These are phyloP conservation scores for Pangasius sanitwongsei DNA, from an alignment of 2,797 vertebrate species.

Conservation along the genomic window DNA sequence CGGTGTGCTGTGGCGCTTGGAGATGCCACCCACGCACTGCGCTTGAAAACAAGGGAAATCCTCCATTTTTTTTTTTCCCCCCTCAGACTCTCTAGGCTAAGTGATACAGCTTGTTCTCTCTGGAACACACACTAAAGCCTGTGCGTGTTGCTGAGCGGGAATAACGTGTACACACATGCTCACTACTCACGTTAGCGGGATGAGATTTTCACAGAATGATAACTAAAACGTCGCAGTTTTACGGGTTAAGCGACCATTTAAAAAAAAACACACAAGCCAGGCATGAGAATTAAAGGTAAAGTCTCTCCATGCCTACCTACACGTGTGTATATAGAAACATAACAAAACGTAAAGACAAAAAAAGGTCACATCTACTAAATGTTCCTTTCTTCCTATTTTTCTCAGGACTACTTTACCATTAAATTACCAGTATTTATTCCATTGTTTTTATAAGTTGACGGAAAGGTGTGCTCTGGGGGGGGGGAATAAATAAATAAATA, in stretches of 20 bases:
- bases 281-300: background rate
- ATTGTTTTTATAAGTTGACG: background rate
- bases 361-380: background rate
- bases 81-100: background rate
- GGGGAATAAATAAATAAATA: background rate
- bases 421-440: background rate
- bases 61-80: conserved; percentile 30
- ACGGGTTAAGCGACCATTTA: background rate
- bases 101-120: background rate
- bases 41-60: conserved; percentile 49
- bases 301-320: background rate
- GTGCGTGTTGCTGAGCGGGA: background rate
- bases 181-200: too few species aligned
- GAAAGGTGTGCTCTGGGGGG: background rate
- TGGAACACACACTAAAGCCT: background rate
- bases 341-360: background rate
- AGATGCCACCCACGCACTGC: conserved; percentile 42
- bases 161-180: background rate
- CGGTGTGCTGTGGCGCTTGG: conserved; percentile 31
- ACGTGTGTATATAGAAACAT: background rate
- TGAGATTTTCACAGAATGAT: background rate
- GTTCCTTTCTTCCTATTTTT: background rate
- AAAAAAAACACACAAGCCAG: background rate
- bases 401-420: background rate
- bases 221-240: background rate